Percentiles rank a stretch among this genome's conserved stretches.
Evolutionary conservation across 2,888 invertebrate species (phyloP).

Genomic region (Ariolimax columbianus): DNA sequence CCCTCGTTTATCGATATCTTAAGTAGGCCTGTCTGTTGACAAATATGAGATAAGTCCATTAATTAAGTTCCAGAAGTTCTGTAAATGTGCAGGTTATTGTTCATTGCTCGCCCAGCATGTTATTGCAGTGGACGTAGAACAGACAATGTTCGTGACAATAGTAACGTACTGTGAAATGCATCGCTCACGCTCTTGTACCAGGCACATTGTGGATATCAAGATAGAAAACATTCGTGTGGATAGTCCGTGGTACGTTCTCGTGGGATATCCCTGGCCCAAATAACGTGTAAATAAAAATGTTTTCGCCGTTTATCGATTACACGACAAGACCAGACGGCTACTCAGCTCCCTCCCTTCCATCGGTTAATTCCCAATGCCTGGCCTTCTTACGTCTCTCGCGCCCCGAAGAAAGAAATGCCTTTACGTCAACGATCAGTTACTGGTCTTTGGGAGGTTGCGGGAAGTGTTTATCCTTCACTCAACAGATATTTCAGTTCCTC

Average conservation of each 20-base stretch:
- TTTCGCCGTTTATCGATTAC: constrained; percentile 38
- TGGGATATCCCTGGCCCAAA: background rate
- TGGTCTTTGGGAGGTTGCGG: background rate
- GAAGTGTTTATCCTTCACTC: background rate
- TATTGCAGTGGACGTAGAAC: too few species aligned
- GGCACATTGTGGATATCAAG: background rate
- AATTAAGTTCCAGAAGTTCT: background rate
- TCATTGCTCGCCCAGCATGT: too few species aligned
- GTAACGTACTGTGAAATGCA: background rate
- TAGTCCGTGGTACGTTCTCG: background rate
- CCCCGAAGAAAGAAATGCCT: constrained; percentile 3
- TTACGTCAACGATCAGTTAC: constrained; percentile 5
- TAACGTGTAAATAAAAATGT: constrained; percentile 32
- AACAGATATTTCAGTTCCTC: too few species aligned
- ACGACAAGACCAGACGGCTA: constrained; percentile 27
- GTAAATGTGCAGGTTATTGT: too few species aligned
- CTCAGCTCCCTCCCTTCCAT: background rate
- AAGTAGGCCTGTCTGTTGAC: background rate
- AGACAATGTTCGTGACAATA: background rate
- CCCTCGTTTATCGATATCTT: background rate
- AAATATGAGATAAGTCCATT: background rate
- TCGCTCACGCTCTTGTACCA: too few species aligned
- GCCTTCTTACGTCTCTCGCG: background rate
- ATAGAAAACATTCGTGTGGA: background rate
- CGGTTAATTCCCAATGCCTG: background rate